A percentile compares a stretch with the other conserved stretches of the same genome.
Evolutionary conservation across 2,113 vertebrate genomes (phyloP).

Genomic region (Boulengeromyrus knoepffleri): DNA sequence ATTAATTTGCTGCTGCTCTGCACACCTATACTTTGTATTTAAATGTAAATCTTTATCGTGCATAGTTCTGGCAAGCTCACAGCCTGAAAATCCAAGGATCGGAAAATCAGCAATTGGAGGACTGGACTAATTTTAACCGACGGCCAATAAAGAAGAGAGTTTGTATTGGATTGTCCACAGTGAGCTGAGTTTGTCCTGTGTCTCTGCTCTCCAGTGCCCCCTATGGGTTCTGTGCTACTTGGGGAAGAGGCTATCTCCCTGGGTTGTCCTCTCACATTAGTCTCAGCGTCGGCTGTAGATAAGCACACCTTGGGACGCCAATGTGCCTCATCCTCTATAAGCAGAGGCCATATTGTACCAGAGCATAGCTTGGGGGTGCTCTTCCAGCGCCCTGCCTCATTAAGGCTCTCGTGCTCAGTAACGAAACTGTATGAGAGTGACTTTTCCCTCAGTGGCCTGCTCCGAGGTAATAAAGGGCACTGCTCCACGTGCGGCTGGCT

Average conservation of each 20-base stretch:
- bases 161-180: neutral
- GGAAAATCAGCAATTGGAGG: neutral
- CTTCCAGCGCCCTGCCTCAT: constrained; percentile 44
- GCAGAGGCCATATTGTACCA: neutral
- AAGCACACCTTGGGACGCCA: neutral
- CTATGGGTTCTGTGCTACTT: neutral
- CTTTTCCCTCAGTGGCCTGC: constrained; percentile 5
- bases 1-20: neutral
- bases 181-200: neutral
- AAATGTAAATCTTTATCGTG: neutral
- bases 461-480: constrained; percentile 33
- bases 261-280: constrained; percentile 40
- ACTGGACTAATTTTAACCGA: neutral
- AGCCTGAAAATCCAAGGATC: neutral
- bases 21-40: neutral
- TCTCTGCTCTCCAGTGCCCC: neutral
- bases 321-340: constrained; percentile 43
- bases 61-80: neutral
- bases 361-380: constrained; percentile 1
- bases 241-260: constrained; percentile 11
- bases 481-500: neutral
- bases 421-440: constrained; percentile 35
- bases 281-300: constrained; percentile 30
- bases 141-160: neutral
- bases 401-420: constrained; percentile 42